Evolutionary conservation across 2,888 invertebrate species (phyloP), one percentile per base, ranked within the genome.

Genomic region (Scaptomyza caliginosa): DNA sequence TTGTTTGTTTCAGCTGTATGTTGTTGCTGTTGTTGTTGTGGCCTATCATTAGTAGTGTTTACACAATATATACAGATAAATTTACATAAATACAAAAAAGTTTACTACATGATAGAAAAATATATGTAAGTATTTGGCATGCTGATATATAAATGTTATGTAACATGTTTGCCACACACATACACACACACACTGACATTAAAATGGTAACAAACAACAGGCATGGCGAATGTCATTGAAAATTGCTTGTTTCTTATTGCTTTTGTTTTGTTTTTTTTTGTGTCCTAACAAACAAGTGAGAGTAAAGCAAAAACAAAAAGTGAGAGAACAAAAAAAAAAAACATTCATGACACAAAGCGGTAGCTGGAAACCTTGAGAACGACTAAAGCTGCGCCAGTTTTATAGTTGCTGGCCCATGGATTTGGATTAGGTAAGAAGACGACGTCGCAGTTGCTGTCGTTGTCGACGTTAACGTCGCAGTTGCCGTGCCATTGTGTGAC

Each of bases 11-110:
- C 64, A 57, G 64, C 57, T 74, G 63, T 68, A 64, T 60, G 49
- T 57, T 24, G 62, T 59, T 17, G 67, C 63, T 26, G 64, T 62
- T 67, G 62, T 76, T 67, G 65, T 70, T 65, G 74, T 81, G 63
- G 63, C 79, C 86, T 81, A 76, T 79, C 71, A 46, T 58, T 46
- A 32, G 83, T 64, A 67, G 69, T 69, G 55, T 81, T 84, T 81
- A 73, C 85, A 81, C 57, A 63, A 51, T 30, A 30, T 73, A 68
- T 58, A 65, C 43, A 69, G 51, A 62, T 28, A 62, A 5, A 28
- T 24, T 39, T 59, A 70, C 45, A 73, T 48, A 69, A 13, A 60
- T 55, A 67, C 23, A 48, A 5, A 34, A 34, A 23, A 45, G n/a
- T 32, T 63, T 34, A 36, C 38, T 54, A 45, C 57, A 24, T 16